phyloP scores from a whole-genome alignment of 2,797 vertebrate genomes.

The Xenentodon cancila region DNA sequence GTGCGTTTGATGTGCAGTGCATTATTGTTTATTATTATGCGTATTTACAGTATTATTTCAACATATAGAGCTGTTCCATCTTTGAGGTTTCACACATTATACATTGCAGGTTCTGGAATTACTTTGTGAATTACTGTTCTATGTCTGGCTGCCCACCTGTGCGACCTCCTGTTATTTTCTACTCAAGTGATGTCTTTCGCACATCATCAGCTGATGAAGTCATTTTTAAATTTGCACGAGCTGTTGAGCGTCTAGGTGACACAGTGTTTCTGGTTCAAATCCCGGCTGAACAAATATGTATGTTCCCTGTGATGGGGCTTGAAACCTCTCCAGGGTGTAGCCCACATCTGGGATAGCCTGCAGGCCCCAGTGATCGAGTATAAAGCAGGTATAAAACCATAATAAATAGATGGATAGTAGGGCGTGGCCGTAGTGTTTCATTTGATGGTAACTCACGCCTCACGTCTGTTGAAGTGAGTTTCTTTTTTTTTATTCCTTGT shows the following conservation, averaged over 20 bases:
- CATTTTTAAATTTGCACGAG: not conserved
- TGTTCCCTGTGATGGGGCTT: no score
- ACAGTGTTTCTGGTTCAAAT: no score
- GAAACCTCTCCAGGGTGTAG: no score
- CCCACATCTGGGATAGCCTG: no score
- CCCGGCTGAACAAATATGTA: no score
- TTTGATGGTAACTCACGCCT: constrained; percentile 15
- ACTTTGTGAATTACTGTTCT: not conserved
- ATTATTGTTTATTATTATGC: not conserved
- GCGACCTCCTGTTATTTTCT: not conserved
- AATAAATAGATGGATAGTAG: not conserved
- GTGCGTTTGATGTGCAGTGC: not conserved
- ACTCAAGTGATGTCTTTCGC: constrained; percentile 1
- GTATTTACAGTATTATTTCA: not conserved
- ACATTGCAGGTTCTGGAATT: not conserved
- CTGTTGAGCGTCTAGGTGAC: no score
- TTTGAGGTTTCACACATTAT: not conserved
- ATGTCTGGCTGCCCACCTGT: not conserved
- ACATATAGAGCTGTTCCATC: not conserved
- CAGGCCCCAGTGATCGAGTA: no score
- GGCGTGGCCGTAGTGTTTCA: not conserved
- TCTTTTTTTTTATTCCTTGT: no score
- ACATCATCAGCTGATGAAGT: not conserved
- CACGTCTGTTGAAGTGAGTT: not conserved
- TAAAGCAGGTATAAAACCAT: no score